These are phyloP conservation scores for Callionymus lyra DNA, from an alignment of 2,113 vertebrate genomes.

Conservation along the genomic window DNA sequence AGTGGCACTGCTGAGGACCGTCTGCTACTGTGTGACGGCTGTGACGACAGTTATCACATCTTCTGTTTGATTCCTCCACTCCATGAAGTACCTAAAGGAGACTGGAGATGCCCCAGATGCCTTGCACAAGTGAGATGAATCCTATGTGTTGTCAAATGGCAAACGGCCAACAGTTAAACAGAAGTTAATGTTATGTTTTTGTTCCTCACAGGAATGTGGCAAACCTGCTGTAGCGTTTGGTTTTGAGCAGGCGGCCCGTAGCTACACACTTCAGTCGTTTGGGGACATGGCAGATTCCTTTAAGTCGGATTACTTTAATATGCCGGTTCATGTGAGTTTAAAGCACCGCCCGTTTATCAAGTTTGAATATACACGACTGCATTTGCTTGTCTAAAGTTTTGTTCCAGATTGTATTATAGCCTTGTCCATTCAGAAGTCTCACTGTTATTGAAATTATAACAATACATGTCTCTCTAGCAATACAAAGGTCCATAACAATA, in stretches of 20 bases:
- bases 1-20: slow-evolving; percentile 86
- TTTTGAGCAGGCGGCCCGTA: slow-evolving; percentile 89
- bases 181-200: not conserved
- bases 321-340: slow-evolving; percentile 94
- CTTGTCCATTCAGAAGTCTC: too few species aligned
- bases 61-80: slow-evolving; percentile 94
- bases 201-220: slow-evolving; percentile 80
- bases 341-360: too few species aligned
- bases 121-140: slow-evolving; percentile 81
- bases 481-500: too few species aligned
- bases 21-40: slow-evolving; percentile 89
- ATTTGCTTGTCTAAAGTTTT: too few species aligned
- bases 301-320: slow-evolving; percentile 98
- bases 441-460: too few species aligned
- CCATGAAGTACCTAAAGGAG: slow-evolving; percentile 92
- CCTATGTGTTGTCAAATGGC: not conserved
- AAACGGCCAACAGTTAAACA: not conserved
- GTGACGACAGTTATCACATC: slow-evolving; percentile 96
- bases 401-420: too few species aligned
- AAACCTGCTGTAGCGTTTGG: slow-evolving; percentile 95
- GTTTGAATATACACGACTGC: too few species aligned
- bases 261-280: slow-evolving; percentile 87
- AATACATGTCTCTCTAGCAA: too few species aligned
- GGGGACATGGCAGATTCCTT: slow-evolving; percentile 98
- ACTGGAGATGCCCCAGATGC: slow-evolving; percentile 97